Conservation (phyloP, 2,888 invertebrate genomes). For the Euphydryas editha region DNA sequence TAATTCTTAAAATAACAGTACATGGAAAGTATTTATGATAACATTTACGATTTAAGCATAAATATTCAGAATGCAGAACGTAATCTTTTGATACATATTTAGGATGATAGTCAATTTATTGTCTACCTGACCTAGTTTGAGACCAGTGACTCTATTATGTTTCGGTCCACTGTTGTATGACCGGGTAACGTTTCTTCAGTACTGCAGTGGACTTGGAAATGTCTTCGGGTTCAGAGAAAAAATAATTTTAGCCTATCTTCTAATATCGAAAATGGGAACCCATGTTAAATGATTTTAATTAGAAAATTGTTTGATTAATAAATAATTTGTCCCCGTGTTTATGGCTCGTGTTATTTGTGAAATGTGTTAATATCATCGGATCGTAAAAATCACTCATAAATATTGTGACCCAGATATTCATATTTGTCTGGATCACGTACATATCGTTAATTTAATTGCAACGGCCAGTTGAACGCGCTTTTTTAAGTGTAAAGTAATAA, state of each 20-base stretch:
- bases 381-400: not conserved
- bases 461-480: not conserved
- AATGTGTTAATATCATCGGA: not conserved
- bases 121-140: constrained; percentile 34
- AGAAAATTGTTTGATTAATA: not conserved
- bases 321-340: not conserved
- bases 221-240: constrained; percentile 19
- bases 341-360: not conserved
- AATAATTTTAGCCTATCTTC: not conserved
- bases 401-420: not conserved
- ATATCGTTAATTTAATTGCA: not conserved
- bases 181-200: constrained; percentile 32
- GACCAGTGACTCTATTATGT: constrained; percentile 29
- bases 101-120: constrained; percentile 26
- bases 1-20: not conserved
- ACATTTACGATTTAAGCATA: not conserved
- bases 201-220: constrained; percentile 27
- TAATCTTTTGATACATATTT: constrained; percentile 11
- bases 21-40: not conserved
- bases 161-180: constrained; percentile 33
- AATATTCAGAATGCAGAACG: constrained; percentile 6
- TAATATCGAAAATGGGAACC: not conserved
- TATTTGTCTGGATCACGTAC: not conserved
- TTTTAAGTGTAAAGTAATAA: not conserved
- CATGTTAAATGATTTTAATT: not conserved